Conservation (phyloP, 2,888 invertebrate species). For the Cryptocheilus praepositus region DNA sequence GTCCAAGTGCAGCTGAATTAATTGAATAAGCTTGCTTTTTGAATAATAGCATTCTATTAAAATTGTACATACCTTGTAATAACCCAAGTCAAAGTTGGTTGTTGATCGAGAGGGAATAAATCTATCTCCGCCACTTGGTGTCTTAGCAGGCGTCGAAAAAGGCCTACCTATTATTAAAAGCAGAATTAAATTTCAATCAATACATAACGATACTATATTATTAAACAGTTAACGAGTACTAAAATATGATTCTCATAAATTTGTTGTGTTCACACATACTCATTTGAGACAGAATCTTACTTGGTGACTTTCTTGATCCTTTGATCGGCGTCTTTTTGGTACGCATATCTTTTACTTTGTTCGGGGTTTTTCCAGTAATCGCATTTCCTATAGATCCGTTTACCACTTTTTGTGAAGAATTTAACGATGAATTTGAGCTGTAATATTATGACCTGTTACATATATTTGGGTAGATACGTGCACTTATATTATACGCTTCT, state of each 20-base stretch:
- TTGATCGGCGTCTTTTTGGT: constrained; percentile 81
- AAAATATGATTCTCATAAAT: too few relatives aligned
- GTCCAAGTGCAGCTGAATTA: too few relatives aligned
- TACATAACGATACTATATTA: too few relatives aligned
- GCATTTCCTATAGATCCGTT: constrained; percentile 67
- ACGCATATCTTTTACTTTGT: constrained; percentile 75
- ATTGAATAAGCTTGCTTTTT: too few relatives aligned
- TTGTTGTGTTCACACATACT: too few relatives aligned
- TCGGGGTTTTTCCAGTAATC: constrained; percentile 78
- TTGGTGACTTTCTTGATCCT: constrained; percentile 82
- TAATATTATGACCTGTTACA: constrained; percentile 11
- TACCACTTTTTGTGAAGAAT: constrained; percentile 80
- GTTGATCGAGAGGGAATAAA: constrained; percentile 94
- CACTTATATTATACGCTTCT: not conserved
- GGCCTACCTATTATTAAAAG: constrained; percentile 72
- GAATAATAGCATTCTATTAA: too few relatives aligned
- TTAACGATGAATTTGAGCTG: constrained; percentile 76
- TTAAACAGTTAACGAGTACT: too few relatives aligned
- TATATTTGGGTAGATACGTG: not conserved
- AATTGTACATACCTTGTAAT: constrained; percentile 86
- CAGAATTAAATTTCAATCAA: too few relatives aligned
- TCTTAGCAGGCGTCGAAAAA: constrained; percentile 83
- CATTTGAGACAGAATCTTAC: constrained; percentile 68
- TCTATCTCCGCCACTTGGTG: constrained; percentile 85
- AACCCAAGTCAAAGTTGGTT: constrained; percentile 93